phyloP scores from a whole-genome alignment of 2,797 vertebrate genomes.

The Centroberyx gerrardi region DNA sequence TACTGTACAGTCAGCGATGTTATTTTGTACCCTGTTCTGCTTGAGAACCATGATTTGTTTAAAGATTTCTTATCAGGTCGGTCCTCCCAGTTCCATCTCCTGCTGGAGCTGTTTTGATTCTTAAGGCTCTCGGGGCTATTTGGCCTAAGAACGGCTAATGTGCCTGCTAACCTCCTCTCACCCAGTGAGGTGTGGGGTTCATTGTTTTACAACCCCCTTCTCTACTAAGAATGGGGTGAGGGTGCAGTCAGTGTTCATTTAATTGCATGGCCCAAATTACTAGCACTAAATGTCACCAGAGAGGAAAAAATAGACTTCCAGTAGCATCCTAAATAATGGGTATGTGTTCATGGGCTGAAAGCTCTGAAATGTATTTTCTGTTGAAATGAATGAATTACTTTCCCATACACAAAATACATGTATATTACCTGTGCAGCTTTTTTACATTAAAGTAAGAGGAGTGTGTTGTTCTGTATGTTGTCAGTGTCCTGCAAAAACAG shows the following conservation, averaged over 20 bases:
- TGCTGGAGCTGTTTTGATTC: no score
- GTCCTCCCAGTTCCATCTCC: background rate
- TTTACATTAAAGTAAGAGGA: no score
- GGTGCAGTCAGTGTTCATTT: background rate
- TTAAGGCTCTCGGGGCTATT: background rate
- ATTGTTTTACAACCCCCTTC: constrained; percentile 27
- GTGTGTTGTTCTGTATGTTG: no score
- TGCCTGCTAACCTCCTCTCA: constrained; percentile 29
- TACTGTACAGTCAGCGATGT: no score
- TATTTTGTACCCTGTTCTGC: background rate
- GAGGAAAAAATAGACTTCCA: background rate
- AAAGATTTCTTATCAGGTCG: background rate
- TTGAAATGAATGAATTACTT: background rate
- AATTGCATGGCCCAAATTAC: background rate
- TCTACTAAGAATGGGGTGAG: background rate
- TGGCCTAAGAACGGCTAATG: background rate
- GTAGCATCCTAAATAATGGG: background rate
- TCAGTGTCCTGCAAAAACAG: no score
- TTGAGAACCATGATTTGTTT: background rate
- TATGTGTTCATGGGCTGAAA: background rate
- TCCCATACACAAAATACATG: no score
- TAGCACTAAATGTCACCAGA: background rate
- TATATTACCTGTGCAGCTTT: no score
- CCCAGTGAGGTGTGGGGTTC: constrained; percentile 20
- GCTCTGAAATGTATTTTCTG: background rate